These are phyloP conservation scores for Ophraella communa DNA, from an alignment of 2,888 invertebrate genomes.

Conservation along the genomic window DNA sequence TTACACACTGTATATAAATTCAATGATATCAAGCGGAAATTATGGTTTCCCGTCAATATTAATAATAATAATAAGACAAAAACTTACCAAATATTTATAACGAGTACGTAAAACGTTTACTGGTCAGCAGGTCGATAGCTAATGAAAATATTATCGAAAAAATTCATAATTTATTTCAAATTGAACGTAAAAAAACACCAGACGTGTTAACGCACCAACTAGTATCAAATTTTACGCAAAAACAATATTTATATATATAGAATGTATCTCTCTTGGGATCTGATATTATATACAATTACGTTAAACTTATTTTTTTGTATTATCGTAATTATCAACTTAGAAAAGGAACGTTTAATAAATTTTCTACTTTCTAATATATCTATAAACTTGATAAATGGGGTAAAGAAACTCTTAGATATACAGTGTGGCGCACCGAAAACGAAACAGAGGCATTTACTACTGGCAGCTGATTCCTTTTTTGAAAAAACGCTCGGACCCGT, in stretches of 20 bases:
- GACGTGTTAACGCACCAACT: not conserved
- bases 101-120: not conserved
- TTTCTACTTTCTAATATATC: too few species aligned
- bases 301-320: not conserved
- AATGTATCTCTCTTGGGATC: not conserved
- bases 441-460: too few species aligned
- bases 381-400: too few species aligned
- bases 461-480: too few species aligned
- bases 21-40: too few species aligned
- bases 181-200: not conserved
- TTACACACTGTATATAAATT: too few species aligned
- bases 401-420: too few species aligned
- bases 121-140: not conserved
- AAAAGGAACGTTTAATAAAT: not conserved
- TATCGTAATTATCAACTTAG: not conserved
- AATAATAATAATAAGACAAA: too few species aligned
- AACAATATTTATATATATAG: constrained; percentile 1
- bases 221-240: constrained; percentile 4
- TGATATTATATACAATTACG: not conserved
- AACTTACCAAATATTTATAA: too few species aligned
- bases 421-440: too few species aligned
- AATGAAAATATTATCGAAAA: not conserved
- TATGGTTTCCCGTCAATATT: too few species aligned
- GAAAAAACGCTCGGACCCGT: too few species aligned
- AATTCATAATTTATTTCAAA: not conserved